Evolutionary conservation across 1,140 invertebrate species (phyloP).

Genomic region (Sminthurinus signatus): DNA sequence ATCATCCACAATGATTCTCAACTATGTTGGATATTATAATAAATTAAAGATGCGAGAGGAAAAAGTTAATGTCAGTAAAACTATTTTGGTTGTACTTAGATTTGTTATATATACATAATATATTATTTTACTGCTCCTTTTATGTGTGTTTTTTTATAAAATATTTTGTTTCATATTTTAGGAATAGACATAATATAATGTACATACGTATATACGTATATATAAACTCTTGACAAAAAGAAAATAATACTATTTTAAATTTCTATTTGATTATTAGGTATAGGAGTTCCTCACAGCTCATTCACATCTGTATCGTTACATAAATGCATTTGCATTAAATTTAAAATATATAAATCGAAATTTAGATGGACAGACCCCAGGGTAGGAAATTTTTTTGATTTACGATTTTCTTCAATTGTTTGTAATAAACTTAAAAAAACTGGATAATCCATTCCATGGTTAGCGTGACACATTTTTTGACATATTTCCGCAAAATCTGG

Average conservation of each 20-base stretch:
- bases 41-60: no score
- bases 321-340: conserved; percentile 1
- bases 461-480: conserved; percentile 70
- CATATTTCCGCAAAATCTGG: conserved; percentile 65
- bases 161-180: no score
- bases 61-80: no score
- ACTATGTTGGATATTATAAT: no score
- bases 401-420: conserved; percentile 8
- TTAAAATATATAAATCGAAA: conserved; percentile 18
- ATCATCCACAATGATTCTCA: no score
- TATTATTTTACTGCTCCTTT: no score
- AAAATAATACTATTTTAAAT: no score
- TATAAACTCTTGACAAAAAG: not conserved
- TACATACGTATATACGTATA: no score
- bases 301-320: conserved; percentile 9
- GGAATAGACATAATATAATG: no score
- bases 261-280: not conserved
- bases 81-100: no score
- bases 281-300: not conserved
- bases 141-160: no score
- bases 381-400: not conserved
- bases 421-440: conserved; percentile 19
- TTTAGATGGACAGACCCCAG: conserved; percentile 8
- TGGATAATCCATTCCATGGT: conserved; percentile 72
- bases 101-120: no score